phyloP scores from a whole-genome alignment of 2,797 vertebrate species.

The Ataeniobius toweri region DNA sequence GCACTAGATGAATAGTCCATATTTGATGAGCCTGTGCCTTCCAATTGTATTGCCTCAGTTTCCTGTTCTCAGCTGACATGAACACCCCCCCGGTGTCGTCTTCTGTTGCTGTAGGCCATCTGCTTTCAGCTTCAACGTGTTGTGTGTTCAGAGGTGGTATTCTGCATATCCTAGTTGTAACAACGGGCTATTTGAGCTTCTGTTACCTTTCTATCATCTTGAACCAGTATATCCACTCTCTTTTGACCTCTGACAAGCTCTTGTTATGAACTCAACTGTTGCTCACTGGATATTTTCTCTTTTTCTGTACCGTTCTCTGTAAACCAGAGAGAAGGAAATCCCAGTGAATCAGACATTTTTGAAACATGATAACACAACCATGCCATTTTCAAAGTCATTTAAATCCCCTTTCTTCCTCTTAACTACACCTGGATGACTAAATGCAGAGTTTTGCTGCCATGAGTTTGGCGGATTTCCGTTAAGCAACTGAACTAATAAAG shows the following conservation, averaged over 20 bases:
- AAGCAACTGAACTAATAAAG: not conserved
- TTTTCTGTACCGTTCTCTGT: not conserved
- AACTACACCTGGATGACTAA: not conserved
- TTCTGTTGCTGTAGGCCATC: not conserved
- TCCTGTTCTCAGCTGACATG: not conserved
- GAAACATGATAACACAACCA: not conserved
- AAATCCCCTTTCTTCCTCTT: not conserved
- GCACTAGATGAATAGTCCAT: not conserved
- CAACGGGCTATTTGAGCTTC: not conserved
- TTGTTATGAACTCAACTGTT: not conserved
- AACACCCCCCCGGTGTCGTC: not conserved
- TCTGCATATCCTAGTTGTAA: not conserved
- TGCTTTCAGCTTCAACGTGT: not conserved
- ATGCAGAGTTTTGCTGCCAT: not conserved
- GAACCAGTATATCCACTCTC: not conserved
- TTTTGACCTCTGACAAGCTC: not conserved
- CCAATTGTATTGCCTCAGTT: not conserved
- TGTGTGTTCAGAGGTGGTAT: not conserved
- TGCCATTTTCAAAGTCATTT: not conserved
- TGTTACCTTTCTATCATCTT: not conserved
- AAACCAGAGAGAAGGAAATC: not conserved
- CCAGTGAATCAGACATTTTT: not conserved
- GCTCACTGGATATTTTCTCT: not conserved
- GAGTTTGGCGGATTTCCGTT: not conserved
- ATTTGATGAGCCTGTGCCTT: not conserved